Evolutionary conservation across 2,113 vertebrate genomes (phyloP), one percentile per base, ranked within the genome.

Genomic region (Paratilapia polleni): DNA sequence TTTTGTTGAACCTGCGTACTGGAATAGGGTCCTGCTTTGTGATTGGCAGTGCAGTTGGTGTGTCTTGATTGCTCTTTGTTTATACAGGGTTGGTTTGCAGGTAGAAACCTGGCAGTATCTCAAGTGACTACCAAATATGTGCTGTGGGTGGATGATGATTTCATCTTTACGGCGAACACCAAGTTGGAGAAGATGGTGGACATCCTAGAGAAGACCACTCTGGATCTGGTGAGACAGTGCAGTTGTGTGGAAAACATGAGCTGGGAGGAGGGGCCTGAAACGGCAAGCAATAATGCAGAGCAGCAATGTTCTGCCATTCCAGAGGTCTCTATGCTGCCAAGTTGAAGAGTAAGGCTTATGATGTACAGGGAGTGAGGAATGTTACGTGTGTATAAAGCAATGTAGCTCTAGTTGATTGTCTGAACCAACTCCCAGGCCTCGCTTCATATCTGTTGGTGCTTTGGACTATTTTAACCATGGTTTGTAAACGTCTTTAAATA

Each of bases 61-160:
- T 8, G 19, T 49, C 10, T 28, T 77, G 13, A 68, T 60, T 10
- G 1, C 19, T 2, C 4, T 85, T 80, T 8, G 10, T 80, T 2
- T 68, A 11, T 7, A 19, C 88, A 98, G 97, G 97, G 97, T 2
- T 98, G 97, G 97, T 98, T 98, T 92, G 97, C 97, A 17, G 97
- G 97, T 24, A 94, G 97, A 76, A 98, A 98, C 84, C 88, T 98
- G 56, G 97, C 97, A 0, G 93, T 98, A 60, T 98, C 97, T 63
- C 97, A 98, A 86, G 97, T 97, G 24, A 94, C 91, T 87, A 98
- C 97, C 31, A 98, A 98, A 86, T 98, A 98, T 24, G 94, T 98
- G n/a, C 93, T 98, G 56, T 98, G 97, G 97, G 97, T 95, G 60
- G 97, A 98, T 79, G 97, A 98, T 56, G 97, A 98, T 78, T 98